phyloP scores from a whole-genome alignment of 1,140 invertebrate species.

The Bombus breviceps region DNA sequence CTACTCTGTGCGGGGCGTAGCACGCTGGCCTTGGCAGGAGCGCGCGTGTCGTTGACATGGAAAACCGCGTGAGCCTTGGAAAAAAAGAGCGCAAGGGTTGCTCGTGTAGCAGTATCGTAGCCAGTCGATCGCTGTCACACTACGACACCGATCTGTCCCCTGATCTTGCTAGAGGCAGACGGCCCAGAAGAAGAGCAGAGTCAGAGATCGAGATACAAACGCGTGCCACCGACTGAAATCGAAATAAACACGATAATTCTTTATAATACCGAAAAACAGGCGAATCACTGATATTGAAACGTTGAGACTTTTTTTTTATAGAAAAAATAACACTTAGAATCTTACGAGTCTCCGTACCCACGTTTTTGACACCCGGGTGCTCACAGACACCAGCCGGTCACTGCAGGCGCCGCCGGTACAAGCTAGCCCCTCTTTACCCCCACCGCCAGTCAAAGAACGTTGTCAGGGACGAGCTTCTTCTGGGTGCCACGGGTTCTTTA shows the following conservation, averaged over 20 bases:
- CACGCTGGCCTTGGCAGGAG: conserved; percentile 75
- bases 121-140: conserved; percentile 51
- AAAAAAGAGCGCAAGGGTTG: conserved; percentile 60
- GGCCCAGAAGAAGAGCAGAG: neutral
- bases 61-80: conserved; percentile 72
- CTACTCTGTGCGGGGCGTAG: conserved; percentile 68
- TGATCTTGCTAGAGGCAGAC: conserved; percentile 28
- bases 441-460: conserved; percentile 15
- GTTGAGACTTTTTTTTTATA: neutral
- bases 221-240: neutral
- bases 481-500: neutral
- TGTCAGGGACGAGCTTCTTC: conserved; percentile 8
- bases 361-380: conserved; percentile 62
- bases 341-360: conserved; percentile 35
- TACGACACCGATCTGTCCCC: conserved; percentile 20
- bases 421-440: conserved; percentile 43
- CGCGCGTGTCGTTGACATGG: conserved; percentile 79
- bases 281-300: neutral
- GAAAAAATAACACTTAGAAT: neutral
- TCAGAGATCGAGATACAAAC: neutral
- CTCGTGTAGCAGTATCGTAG: conserved; percentile 28
- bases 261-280: neutral
- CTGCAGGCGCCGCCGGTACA: conserved; percentile 68
- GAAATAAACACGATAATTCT: neutral
- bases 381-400: conserved; percentile 72